phyloP scores from a whole-genome alignment of 2,113 vertebrate genomes.

The Nothocercus julius region DNA sequence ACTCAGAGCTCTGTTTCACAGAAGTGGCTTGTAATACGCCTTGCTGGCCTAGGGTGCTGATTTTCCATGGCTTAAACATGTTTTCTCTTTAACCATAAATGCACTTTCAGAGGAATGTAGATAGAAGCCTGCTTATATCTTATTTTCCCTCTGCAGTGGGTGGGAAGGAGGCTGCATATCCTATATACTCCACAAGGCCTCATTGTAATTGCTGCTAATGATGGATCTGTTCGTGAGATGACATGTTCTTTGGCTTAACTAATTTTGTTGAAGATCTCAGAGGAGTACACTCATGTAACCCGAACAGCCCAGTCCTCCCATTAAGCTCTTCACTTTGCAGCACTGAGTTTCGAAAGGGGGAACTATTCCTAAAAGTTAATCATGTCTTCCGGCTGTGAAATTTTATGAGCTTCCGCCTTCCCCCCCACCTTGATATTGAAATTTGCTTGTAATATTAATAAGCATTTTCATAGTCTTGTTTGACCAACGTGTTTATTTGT shows the following conservation, averaged over 20 bases:
- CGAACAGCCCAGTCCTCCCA: neutral
- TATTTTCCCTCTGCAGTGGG: neutral
- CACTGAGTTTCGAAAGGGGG: neutral
- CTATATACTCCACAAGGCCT: neutral
- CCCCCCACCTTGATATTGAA: neutral
- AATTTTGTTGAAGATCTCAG: neutral
- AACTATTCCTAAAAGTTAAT: constrained; percentile 30
- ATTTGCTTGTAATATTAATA: constrained; percentile 23
- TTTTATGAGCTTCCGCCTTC: constrained; percentile 23
- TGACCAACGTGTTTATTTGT: neutral
- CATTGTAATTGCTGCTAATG: neutral
- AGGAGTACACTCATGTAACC: neutral
- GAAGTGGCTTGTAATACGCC: fast-evolving
- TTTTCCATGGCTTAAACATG: neutral
- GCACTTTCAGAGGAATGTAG: neutral
- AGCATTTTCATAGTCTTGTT: constrained; percentile 8
- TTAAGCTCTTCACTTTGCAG: neutral
- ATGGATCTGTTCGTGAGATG: neutral
- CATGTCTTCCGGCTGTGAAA: constrained; percentile 1
- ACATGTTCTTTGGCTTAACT: neutral
- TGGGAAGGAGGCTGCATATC: neutral
- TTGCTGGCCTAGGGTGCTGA: neutral
- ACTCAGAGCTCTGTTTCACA: neutral
- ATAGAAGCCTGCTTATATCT: neutral
- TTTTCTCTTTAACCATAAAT: neutral